Evolutionary conservation across 2,797 vertebrate species (phyloP), one percentile per base, ranked within the genome.

Genomic region (Anguilla marmorata): DNA sequence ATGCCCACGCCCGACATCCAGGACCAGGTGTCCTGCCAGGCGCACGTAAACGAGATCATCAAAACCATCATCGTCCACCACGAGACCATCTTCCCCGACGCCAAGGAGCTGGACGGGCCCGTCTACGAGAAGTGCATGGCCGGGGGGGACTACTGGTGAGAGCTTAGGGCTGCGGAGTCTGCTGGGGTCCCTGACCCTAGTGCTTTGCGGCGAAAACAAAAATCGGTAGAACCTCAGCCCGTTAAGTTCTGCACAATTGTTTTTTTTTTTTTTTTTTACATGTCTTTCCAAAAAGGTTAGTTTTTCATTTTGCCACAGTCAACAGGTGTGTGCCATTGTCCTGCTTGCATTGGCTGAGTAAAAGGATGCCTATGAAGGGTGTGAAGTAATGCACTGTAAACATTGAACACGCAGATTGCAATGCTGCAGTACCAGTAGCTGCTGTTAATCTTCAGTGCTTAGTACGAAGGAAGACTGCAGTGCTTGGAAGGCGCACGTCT

Each of bases 121-220:
- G 96, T 99, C 8, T 99, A 99, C 88, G 99, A 99, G 96, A 99
- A 99, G 92, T 99, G 99, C 89, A 99, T 99, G 99, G 98, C 98
- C 41, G 98, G 98, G 83, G 98, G 98, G 85, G 98, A 99, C 92
- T 99, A 99, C 93, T 99, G 99, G 99, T 99, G 95, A 97, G 97
- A 89, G 60, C 45, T 14, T 54, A 30, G 21, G 19, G 16, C 2
- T 19, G 3, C 14, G 0, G 2, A 5, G 7, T 24, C 11, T 1
- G 37, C 52, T 54, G 11, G 52, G 11, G 50, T 52, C 50, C 50
- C 50, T 12, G 7, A 11, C 9, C 9, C 52, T 54, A 2, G 52
- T 54, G 52, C 52, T 54, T 54, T 11, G 9, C 9, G 12, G 50
- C 11, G 6, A 45, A 45, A 45, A 45, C 41, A 45, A 45, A 45